phyloP scores from a whole-genome alignment of 2,888 invertebrate species.

The Dastarcus helophoroides region DNA sequence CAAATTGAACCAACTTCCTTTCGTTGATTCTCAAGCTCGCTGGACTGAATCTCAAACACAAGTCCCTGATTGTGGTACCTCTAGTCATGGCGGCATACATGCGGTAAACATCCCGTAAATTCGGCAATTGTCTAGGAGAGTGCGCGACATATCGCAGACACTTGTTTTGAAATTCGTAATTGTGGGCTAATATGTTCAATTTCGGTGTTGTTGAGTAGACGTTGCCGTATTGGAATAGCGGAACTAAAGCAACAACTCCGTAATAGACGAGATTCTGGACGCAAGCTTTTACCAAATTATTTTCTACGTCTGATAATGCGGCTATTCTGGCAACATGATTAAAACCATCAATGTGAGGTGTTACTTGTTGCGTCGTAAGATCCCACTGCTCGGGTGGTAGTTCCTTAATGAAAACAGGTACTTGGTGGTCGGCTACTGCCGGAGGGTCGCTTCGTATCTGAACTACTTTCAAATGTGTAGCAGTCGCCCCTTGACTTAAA shows the following conservation, averaged over 20 bases:
- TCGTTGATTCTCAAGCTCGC: slow-evolving; percentile 66
- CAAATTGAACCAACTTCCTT: slow-evolving; percentile 75
- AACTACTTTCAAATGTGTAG: slow-evolving; percentile 81
- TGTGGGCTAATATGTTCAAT: slow-evolving; percentile 41
- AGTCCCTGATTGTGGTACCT: slow-evolving; percentile 56
- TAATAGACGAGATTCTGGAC: slow-evolving; percentile 84
- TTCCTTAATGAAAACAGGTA: slow-evolving; percentile 59
- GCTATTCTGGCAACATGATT: slow-evolving; percentile 87
- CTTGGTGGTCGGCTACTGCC: slow-evolving; percentile 76
- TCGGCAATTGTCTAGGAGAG: slow-evolving; percentile 37
- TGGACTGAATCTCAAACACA: slow-evolving; percentile 60
- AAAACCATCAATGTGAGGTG: slow-evolving; percentile 81
- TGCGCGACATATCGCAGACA: slow-evolving; percentile 32
- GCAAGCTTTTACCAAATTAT: slow-evolving; percentile 86
- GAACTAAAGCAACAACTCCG: slow-evolving; percentile 48
- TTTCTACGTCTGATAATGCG: slow-evolving; percentile 82
- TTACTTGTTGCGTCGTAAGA: slow-evolving; percentile 83
- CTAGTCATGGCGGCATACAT: slow-evolving; percentile 59
- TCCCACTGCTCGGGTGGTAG: slow-evolving; percentile 65
- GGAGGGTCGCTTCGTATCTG: slow-evolving; percentile 70
- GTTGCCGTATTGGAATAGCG: slow-evolving; percentile 56
- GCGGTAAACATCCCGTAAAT: slow-evolving; percentile 45
- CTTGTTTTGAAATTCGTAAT: slow-evolving; percentile 35
- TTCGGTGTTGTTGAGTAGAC: slow-evolving; percentile 51
- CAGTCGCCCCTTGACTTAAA: slow-evolving; percentile 67